Conservation (phyloP, 2,113 vertebrate genomes). For the human (Homo sapiens) region GRCh38 chr11:15806001-15806500, state of each 20-base stretch:
- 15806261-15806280: background rate
- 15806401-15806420: conserved; percentile 39
- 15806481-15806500: conserved; percentile 1
- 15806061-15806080: background rate
- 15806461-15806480: background rate
- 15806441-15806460: conserved; percentile 35
- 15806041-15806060: background rate
- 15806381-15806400: background rate
- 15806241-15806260: background rate
- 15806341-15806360: background rate
- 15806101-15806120: background rate
- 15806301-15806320: background rate
- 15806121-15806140: background rate
- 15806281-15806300: background rate
- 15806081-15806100: background rate
- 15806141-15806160: background rate
- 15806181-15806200: background rate
- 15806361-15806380: background rate
- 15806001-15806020: background rate
- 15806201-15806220: background rate
- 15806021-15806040: background rate
- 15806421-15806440: conserved; percentile 16
- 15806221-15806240: background rate
- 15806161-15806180: background rate
- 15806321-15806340: background rate